Evolutionary conservation across 2,797 vertebrate genomes (phyloP), one percentile per base, ranked within the genome.

Genomic region (Antennarius maculatus): DNA sequence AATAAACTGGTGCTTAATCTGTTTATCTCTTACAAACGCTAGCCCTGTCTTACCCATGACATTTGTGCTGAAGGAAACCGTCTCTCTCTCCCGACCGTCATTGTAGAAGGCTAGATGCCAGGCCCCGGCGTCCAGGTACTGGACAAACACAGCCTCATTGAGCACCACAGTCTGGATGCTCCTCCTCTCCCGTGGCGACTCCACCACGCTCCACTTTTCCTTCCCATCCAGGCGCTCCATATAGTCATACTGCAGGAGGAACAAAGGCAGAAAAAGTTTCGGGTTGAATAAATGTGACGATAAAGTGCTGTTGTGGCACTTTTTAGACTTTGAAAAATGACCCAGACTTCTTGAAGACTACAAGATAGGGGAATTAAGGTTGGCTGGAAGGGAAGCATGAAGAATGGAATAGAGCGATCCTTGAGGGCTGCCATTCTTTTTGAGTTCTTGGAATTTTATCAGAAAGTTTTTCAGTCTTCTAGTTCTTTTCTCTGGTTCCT

Each of bases 101-200:
- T 99, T 99, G 92, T 99, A 99, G 90, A 99, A 98, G 2, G 97
- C 97, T 88, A 99, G 90, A 88, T 99, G 97, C 97, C 97, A 99
- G 65, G 96, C 90, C 1, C 97, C 97, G 12, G 95, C 93, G 2
- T 99, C 97, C 93, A 99, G 81, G 91, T 96, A 99, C 57, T 99
- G 97, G 34, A 98, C 97, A 54, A 99, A 99, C 82, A 98, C 96
- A 0, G 97, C 97, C 81, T 99, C 97, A 4, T 99, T 99, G 79
- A 98, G 95, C 10, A 99, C 96, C 34, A 99, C 94, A 0, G 97
- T 99, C 80, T 99, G 97, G 68, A 98, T 95, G 83, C 97, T 99
- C 28, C 97, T 94, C 3, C 96, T 94, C 14, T 99, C 97, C 61
- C 97, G 87, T 0, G 97, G 96, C 0, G 97, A 95, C 87, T 99